Percentiles rank a stretch among this genome's conserved stretches.
Evolutionary conservation across 2,888 invertebrate genomes (phyloP).

Genomic region (Serrognathus titanus): DNA sequence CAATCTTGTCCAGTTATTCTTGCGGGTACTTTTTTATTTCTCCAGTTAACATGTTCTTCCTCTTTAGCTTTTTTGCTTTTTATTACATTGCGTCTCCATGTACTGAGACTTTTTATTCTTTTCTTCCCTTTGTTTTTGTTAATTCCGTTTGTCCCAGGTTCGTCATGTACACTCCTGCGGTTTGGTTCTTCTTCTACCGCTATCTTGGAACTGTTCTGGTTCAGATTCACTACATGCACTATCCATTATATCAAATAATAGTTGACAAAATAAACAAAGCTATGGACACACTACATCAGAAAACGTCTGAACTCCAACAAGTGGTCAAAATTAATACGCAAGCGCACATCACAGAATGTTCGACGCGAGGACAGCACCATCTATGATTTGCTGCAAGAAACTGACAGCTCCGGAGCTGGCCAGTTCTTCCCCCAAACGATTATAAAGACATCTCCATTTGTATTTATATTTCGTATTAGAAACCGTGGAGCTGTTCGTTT

Average conservation of each 20-base stretch:
- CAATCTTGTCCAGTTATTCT: too few species aligned
- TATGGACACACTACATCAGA: background rate
- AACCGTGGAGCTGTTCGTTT: too few species aligned
- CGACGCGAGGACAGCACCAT: background rate
- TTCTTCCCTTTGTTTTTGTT: slow-evolving; percentile 4
- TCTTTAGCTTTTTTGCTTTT: too few species aligned
- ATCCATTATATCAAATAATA: slow-evolving; percentile 8
- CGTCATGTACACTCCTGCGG: background rate
- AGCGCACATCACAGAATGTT: background rate
- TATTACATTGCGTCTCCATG: too few species aligned
- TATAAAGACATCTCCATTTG: too few species aligned
- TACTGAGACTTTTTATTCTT: slow-evolving; percentile 4
- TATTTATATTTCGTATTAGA: too few species aligned
- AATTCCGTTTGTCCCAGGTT: background rate
- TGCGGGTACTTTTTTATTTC: too few species aligned
- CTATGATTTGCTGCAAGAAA: slow-evolving; percentile 4
- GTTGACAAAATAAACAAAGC: slow-evolving; percentile 4
- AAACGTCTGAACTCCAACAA: background rate
- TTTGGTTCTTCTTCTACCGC: slow-evolving; percentile 3
- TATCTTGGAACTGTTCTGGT: slow-evolving; percentile 5
- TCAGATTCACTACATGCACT: slow-evolving; percentile 3
- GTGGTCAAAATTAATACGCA: too few species aligned
- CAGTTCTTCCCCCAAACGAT: background rate
- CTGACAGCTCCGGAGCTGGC: slow-evolving; percentile 6
- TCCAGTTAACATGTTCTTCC: too few species aligned